Base-by-base conservation (phyloP, 2,797 vertebrate species). In the Glossophaga mutica region DNA sequence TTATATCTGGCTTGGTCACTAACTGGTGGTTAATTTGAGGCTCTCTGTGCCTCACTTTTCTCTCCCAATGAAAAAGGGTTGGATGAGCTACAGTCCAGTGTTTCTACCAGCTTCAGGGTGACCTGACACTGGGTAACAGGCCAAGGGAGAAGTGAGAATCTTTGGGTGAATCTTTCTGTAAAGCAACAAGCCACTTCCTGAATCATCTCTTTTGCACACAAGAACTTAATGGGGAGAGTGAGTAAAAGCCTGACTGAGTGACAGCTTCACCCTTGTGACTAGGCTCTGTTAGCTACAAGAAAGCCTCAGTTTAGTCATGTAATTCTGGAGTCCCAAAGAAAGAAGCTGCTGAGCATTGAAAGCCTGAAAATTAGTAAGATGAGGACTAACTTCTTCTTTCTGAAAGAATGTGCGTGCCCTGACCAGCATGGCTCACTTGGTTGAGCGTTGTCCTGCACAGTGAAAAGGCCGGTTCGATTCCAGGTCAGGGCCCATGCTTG, bases 111-210 rank as follows among this genome's bases (percentile, higher is more conserved):
- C 78, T 95, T 86, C 50, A 24, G 26, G 55, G 50, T 83, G 57
- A 74, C 15, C 9, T 29, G 68, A 70, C 37, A 32, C 42, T n/a
- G 42, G n/a, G 65, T 90, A 81, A 93, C 10, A 39, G 37, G 57
- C 11, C 90, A 93, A 57, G 78, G 6, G 37, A 95, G 79, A 87
- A 95, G 89, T 85, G n/a, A 94, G 52, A 92, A 88, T 89, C n/a
- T 32, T 77, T 90, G 16, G 68, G 62, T 79, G 78, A 92, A 39
- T 87, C 73, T 86, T 59, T 90, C 48, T 93, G 37, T 67, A 89
- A 92, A 94, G 68, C 55, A 46, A 84, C 48, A 62, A 91, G 70
- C 46, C 37, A 91, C 86, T 96, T 97, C 82, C 94, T 96, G 24
- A 29, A 95, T 94, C 86, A 78, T 84, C 32, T 97, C 67, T 90